A percentile compares a stretch with the other conserved stretches of the same genome.
Conservation (phyloP, 2,113 vertebrate species). For the Coracopsis vasa region DNA sequence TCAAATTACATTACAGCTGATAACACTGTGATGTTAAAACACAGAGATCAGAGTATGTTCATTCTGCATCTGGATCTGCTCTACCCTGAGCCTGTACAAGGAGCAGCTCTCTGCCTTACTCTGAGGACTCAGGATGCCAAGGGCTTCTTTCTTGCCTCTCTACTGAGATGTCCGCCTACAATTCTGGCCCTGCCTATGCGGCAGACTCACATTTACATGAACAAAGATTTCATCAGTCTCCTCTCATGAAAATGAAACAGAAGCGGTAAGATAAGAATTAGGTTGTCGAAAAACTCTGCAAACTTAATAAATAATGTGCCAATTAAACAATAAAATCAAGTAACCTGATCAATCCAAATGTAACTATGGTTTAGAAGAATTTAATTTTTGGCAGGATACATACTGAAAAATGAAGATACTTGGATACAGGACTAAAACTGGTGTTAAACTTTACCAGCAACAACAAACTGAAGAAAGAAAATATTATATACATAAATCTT, state of each 20-base stretch:
- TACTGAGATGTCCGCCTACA: not conserved
- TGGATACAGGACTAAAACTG: not conserved
- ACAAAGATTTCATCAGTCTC: not conserved
- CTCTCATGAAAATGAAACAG: not conserved
- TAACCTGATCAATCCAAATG: not conserved
- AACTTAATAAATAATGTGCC: not conserved
- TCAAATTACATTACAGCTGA: not conserved
- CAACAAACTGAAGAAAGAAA: not conserved
- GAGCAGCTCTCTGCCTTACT: not conserved
- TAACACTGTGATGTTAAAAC: not conserved
- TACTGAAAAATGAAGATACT: not conserved
- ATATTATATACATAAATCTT: not conserved
- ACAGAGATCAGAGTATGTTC: not conserved
- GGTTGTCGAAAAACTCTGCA: not conserved
- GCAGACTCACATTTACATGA: fast-evolving
- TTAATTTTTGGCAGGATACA: not conserved
- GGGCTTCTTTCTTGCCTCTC: not conserved
- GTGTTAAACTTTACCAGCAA: not conserved
- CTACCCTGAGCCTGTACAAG: not conserved
- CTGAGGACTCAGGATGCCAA: not conserved
- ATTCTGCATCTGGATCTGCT: not conserved
- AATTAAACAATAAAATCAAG: not conserved
- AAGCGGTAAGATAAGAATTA: not conserved
- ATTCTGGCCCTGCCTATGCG: not conserved
- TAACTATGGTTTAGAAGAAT: not conserved